A percentile compares a stretch with the other conserved stretches of the same genome.
These are phyloP conservation scores for Drosophila cognata DNA, from an alignment of 2,888 invertebrate genomes.

Conservation along the genomic window DNA sequence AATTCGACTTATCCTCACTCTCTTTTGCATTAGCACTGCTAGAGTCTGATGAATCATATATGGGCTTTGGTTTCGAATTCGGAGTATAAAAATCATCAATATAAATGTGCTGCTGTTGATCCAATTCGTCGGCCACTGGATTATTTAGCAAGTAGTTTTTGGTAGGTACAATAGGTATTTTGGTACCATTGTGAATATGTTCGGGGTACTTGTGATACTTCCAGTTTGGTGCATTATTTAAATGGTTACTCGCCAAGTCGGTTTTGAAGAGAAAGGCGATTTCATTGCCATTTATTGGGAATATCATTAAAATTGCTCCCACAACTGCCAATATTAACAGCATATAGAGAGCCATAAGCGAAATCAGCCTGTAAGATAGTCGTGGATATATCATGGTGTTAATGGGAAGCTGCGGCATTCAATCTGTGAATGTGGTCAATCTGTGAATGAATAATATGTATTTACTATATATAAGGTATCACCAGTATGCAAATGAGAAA, in stretches of 20 bases:
- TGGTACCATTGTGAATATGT: conserved; percentile 1
- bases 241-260: neutral
- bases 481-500: neutral
- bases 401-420: neutral
- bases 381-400: conserved; percentile 59
- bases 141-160: conserved; percentile 31
- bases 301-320: conserved; percentile 28
- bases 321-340: conserved; percentile 58
- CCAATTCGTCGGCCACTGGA: conserved; percentile 43
- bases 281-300: conserved; percentile 7
- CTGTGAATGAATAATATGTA: conserved; percentile 1
- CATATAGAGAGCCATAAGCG: conserved; percentile 55
- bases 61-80: conserved; percentile 6
- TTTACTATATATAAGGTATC: neutral
- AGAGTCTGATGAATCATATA: neutral
- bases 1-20: neutral
- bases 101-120: conserved; percentile 49
- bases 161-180: conserved; percentile 5
- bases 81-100: conserved; percentile 68
- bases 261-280: conserved; percentile 1
- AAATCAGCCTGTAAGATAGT: conserved; percentile 61
- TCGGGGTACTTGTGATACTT: neutral
- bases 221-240: conserved; percentile 10
- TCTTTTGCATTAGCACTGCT: neutral
- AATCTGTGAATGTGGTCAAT: neutral